Base-by-base conservation (phyloP, 2,888 invertebrate species). In the Acrocyrtus sp. region DNA sequence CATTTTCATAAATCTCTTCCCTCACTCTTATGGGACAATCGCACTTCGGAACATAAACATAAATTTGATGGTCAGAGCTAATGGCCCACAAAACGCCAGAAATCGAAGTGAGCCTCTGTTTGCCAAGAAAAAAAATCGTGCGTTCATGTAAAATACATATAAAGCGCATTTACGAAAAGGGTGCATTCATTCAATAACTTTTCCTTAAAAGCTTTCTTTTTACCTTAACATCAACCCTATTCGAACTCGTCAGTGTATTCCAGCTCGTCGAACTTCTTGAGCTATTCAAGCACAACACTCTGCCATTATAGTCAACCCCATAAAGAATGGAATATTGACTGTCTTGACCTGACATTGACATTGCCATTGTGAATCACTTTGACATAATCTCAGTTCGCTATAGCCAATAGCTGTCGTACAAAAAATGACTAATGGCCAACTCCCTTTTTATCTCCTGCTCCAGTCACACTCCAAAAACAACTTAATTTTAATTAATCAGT, bases 1-100 rank as follows among this genome's bases (percentile, higher is more conserved):
- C 94, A 84, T 96, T 96, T 86, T 96, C 96, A 84, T 91, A 96
- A 0, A 94, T 90, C 84, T 94, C 94, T 85, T 96, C 96, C 84
- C 92, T 91, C 0, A 95, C 91, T 76, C 95, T 87, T 78, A 96
- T 96, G 0, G 96, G 95, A 81, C 96, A 91, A 85, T 96, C 96
- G 70, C 94, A 86, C 0, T 93, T 92, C 83, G 94, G 93, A 5
- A 96, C 94, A 83, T 94, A 95, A 1, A 96, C 90, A 84, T 96
- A 96, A 61, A 95, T 91, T 85, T 96, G 96, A 75, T 96, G 90
- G 84, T 96, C 95, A 10, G 95, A 93, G 41, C 96, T 96, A 67
- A 96, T 90, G 1, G 95, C 95, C 96, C 96, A 97, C 82, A 95
- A 87, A 82, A 92, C 51, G 6, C 75, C 65, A 45, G 67, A 56